Conservation (phyloP, 2,113 vertebrate genomes). For the Tringa solitaria region DNA sequence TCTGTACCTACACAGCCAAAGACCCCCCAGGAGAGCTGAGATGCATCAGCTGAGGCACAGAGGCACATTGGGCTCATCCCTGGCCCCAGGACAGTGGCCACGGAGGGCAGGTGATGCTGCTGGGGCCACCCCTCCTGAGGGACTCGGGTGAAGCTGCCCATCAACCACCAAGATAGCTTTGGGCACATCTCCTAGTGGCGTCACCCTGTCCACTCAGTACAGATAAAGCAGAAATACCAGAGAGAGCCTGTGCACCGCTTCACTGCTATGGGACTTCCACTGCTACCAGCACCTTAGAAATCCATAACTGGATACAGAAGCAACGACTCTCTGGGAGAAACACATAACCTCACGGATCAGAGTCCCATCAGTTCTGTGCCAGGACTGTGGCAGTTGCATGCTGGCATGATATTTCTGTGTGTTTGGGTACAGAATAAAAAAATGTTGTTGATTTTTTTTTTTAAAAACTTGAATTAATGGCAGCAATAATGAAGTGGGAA, state of each 20-base stretch:
- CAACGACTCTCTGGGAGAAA: neutral
- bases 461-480: neutral
- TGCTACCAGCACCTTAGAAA: neutral
- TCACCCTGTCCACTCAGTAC: neutral
- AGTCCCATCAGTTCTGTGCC: neutral
- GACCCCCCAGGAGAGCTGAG: neutral
- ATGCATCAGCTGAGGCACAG: neutral
- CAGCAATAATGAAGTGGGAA: neutral
- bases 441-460: neutral
- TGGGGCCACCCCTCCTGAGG: neutral
- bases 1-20: neutral
- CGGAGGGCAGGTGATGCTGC: neutral
- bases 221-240: neutral
- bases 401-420: neutral
- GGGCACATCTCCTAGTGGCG: neutral
- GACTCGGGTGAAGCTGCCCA: neutral
- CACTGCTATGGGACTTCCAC: neutral
- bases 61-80: rapidly evolving
- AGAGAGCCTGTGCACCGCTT: neutral
- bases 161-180: neutral
- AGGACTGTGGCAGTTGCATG: neutral
- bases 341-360: rapidly evolving
- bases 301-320: neutral
- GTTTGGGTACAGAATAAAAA: neutral
- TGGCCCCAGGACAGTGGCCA: neutral